Evolutionary conservation across 2,113 vertebrate genomes (phyloP).

Genomic region (Blennius ocellaris): DNA sequence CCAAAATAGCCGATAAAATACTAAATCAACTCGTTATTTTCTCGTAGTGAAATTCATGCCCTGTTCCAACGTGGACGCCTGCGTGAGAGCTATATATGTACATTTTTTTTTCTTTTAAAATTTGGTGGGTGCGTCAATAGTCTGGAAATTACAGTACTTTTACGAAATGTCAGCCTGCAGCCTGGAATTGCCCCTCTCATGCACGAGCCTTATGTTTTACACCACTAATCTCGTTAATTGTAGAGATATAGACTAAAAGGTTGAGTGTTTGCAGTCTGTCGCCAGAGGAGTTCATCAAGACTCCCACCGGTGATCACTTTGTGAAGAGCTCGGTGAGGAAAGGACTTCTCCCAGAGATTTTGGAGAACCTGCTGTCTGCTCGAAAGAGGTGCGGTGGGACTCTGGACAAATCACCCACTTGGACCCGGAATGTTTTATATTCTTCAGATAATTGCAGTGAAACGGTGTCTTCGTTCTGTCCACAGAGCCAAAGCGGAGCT

Average conservation of each 20-base stretch:
- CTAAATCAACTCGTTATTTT: no score
- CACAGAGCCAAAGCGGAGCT: slow-evolving; percentile 90
- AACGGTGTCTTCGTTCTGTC: slow-evolving; percentile 6
- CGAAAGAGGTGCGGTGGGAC: slow-evolving; percentile 85
- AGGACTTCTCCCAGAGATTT: slow-evolving; percentile 92
- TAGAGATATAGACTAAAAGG: neutral
- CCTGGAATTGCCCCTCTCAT: no score
- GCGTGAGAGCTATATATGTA: no score
- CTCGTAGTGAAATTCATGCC: no score
- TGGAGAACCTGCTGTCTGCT: slow-evolving; percentile 91
- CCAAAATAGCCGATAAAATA: no score
- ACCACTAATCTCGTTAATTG: neutral
- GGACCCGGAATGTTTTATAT: neutral
- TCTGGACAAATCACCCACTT: slow-evolving; percentile 1
- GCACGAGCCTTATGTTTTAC: no score
- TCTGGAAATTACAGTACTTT: no score
- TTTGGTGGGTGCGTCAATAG: no score
- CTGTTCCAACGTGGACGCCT: no score
- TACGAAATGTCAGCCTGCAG: no score
- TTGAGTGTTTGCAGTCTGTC: slow-evolving; percentile 79
- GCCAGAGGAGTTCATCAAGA: slow-evolving; percentile 90
- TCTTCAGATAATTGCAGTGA: no score
- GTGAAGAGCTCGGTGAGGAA: slow-evolving; percentile 90
- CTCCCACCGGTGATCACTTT: slow-evolving; percentile 90
- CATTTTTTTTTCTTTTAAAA: no score